Evolutionary conservation across 2,113 vertebrate genomes (phyloP), one percentile per base, ranked within the genome.

Genomic region (Lagopus muta): DNA sequence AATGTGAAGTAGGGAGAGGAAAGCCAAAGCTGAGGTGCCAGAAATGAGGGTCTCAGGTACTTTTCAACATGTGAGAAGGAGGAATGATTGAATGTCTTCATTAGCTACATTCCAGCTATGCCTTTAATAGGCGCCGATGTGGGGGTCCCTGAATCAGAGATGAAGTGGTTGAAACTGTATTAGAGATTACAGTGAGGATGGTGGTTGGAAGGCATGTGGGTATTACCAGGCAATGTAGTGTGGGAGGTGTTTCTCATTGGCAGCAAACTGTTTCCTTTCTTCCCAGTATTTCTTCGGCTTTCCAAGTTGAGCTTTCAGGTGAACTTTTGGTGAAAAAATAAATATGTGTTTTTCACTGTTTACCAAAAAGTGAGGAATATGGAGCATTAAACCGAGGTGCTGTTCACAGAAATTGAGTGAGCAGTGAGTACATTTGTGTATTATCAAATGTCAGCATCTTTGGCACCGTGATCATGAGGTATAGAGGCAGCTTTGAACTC

Each of bases 401-500:
- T 25, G 43, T n/a, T 50, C 17, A 14, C 32, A 43, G 42, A 65
- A 71, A 11, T 22, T 65, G 42, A 50, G 25, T 16, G 48, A 64
- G 57, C 18, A 1, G 13, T 64, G 42, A 50, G 22, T n/a, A 58
- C 32, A 19, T 65, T 71, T 76, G 64, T 58, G 36, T 18, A 1
- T 77, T 57, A 40, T 60, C 38, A 38, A 40, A 52, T 0, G 1
- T 3, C 27, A 20, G 18, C 32, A n/a, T 38, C 60, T 2, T 0
- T 2, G 9, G 24, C 0, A 2, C 25, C 42, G 25, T 72, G 45
- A 54, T 36, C 1, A 1, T 54, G 60, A 32, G 13, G 17, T 34
- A 4, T 3, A 25, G 52, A 66, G 72, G 19, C 43, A 45, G 60
- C 43, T 77, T 27, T 22, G 24, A 52, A 30, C 28, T 47, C 4